Evolutionary conservation across 2,797 vertebrate species (phyloP).

Genomic region (Perodicticus potto): DNA sequence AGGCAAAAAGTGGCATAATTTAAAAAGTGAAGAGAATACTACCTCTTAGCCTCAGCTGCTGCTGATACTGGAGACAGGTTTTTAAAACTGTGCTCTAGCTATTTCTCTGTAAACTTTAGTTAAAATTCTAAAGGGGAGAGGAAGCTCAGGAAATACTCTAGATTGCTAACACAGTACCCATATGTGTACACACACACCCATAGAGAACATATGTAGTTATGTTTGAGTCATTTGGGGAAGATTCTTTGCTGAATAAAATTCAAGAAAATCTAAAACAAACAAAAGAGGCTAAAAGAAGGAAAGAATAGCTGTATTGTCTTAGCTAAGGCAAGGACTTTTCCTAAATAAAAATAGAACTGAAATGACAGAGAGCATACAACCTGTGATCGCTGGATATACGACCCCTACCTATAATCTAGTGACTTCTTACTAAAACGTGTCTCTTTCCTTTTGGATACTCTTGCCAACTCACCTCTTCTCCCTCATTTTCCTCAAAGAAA

Average conservation of each 20-base stretch:
- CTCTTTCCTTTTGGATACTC: background rate
- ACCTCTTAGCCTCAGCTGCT: constrained; percentile 20
- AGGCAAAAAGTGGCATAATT: background rate
- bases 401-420: background rate
- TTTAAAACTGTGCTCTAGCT: background rate
- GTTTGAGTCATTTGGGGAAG: constrained; percentile 38
- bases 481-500: constrained; percentile 3
- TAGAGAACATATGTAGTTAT: background rate
- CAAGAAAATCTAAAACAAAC: constrained; percentile 47
- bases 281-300: background rate
- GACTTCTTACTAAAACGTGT: background rate
- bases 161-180: constrained; percentile 8
- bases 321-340: background rate
- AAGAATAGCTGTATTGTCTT: background rate
- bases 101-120: constrained; percentile 53
- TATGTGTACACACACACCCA: background rate
- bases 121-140: constrained; percentile 47
- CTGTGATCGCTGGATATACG: background rate
- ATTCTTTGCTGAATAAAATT: constrained; percentile 81
- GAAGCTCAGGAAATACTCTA: constrained; percentile 35
- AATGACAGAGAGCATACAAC: too few species aligned
- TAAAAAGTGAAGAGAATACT: background rate
- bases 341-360: constrained; percentile 26
- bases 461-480: background rate
- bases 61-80: background rate